Evolutionary conservation across 2,113 vertebrate species (phyloP), one percentile per base, ranked within the genome.

Genomic region (Meleagris gallopavo): DNA sequence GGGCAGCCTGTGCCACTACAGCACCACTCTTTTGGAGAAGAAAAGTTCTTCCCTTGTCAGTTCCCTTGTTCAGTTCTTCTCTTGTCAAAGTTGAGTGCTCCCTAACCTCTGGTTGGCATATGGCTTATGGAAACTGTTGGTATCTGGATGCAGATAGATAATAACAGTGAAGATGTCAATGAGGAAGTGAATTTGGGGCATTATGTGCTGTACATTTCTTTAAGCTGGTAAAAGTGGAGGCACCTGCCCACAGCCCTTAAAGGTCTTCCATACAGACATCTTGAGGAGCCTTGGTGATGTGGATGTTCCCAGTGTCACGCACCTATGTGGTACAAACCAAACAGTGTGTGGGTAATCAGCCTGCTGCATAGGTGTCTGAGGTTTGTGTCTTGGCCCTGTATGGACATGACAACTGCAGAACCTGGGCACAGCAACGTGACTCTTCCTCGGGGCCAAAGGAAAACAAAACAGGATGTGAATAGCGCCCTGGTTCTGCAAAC

Each of bases 391-490:
- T 41, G 57, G 36, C 34, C 38, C 29, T 74, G 19, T 61, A 50
- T 0, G 4, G 32, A 62, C 62, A 93, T 25, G 58, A 81, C 80
- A 77, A 60, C 55, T 83, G 52, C 48, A 85, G 55, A 38, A 89
- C 79, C 2, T 61, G 30, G 70, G 48, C 52, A 69, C 58, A 50
- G 75, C 2, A 0, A 95, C 6, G 43, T 91, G 93, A 93, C 79
- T 75, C 27, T 83, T 78, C 36, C 82, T 92, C 67, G 74, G 91
- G 50, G 50, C 76, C 66, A 4, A 29, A 89, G 60, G 36, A 75
- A 88, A 93, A 95, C 40, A 94, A 96, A 97, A 84, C 54, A 93
- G 72, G 79, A 74, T 54, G 46, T 32, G 74, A 94, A 89, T 40
- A 75, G 76, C 74, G 32, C 27, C 85, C 48, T 93, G 74, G 72